These are phyloP conservation scores for Drosophila tripunctata DNA, from an alignment of 2,888 invertebrate genomes.

Conservation along the genomic window DNA sequence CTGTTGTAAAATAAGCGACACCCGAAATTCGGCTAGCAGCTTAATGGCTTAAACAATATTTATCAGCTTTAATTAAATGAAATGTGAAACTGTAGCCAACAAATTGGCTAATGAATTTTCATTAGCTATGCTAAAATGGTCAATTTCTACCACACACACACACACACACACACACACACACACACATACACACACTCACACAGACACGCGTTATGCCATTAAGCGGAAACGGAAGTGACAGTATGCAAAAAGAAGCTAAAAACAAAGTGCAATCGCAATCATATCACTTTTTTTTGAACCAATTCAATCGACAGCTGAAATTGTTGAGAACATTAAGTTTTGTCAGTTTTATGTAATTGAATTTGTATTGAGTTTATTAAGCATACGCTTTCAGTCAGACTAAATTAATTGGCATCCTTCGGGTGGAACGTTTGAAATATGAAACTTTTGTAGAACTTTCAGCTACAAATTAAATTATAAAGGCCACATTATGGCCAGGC, in stretches of 20 bases:
- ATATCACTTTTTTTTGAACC: conserved; percentile 7
- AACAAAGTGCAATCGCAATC: conserved; percentile 5
- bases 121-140: conserved; percentile 7
- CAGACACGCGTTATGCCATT: conserved; percentile 14
- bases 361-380: conserved; percentile 33
- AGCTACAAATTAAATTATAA: conserved; percentile 68
- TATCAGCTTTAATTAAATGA: conserved; percentile 44
- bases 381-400: conserved; percentile 31
- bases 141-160: conserved; percentile 1
- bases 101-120: conserved; percentile 27
- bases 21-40: conserved; percentile 20
- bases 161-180: not conserved
- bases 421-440: conserved; percentile 55
- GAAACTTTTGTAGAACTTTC: conserved; percentile 51
- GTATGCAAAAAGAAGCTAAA: conserved; percentile 35
- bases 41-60: conserved; percentile 39
- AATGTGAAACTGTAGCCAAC: conserved; percentile 7
- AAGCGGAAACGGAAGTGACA: conserved; percentile 39
- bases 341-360: conserved; percentile 25
- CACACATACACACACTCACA: conserved; percentile 9
- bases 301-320: conserved; percentile 10
- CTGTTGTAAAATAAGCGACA: conserved; percentile 5
- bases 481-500: conserved; percentile 4
- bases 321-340: conserved; percentile 24
- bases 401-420: conserved; percentile 63